Evolutionary conservation across 2,888 invertebrate genomes (phyloP), one percentile per base, ranked within the genome.

Genomic region (Elegia similella): DNA sequence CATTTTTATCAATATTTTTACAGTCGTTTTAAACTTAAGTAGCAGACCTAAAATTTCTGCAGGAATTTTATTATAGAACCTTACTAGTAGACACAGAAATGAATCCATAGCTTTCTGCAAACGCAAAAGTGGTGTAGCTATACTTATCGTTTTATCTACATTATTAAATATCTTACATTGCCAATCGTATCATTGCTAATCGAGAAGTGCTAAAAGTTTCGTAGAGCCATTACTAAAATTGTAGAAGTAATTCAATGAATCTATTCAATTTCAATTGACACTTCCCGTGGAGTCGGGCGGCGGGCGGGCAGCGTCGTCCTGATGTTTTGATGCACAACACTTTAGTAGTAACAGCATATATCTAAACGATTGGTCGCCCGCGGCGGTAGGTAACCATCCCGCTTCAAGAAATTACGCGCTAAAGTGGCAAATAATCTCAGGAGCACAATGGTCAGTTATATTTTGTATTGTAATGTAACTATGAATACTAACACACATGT

Each of bases 301-400:
- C n/a, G n/a, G n/a, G n/a, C 43, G 54, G 15, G 30, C 44, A 15
- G 12, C 13, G 54, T 46, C 30, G 8, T 30, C 44, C 10, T 54
- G 53, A 3, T 38, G 38, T 38, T 44, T 59, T 56, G 59, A 62
- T 60, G 61, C 60, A 60, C 59, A 59, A 59, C 59, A 62, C 52
- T 61, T 61, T 61, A 61, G 64, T 56, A 59, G 57, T 54, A 64
- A 61, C 59, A 62, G 54, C 54, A 60, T 59, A 59, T 54, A 61
- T 57, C 60, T 54, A 47, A 56, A 23, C 55, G 52, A 56, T 59
- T 57, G 58, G 61, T 55, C 59, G 59, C 60, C 53, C 55, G 60
- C 53, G 52, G 29, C 54, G 32, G 58, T 42, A 52, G 32, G 58
- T 42, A 52, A 32, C 44, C 52, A 54, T 50, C 44, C 29, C 46